Evolutionary conservation across 1,140 invertebrate species (phyloP).

Genomic region (Heterodera schachtii): DNA sequence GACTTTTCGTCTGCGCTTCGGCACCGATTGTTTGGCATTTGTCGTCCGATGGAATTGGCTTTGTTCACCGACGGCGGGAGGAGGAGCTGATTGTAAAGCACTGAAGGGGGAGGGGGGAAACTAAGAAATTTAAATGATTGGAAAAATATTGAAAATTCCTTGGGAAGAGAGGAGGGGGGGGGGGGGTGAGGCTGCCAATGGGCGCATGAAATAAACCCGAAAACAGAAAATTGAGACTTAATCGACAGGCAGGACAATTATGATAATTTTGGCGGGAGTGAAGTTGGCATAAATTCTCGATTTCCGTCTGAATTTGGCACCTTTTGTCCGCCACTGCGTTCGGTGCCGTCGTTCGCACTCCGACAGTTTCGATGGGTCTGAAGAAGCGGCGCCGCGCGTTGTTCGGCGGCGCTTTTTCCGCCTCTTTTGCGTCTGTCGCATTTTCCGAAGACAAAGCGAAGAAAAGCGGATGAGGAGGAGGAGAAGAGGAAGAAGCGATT

Average conservation of each 20-base stretch:
- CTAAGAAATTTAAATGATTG: no score
- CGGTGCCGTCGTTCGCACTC: background rate
- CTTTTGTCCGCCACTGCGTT: background rate
- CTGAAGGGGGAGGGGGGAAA: background rate
- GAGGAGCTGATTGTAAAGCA: background rate
- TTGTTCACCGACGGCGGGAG: background rate
- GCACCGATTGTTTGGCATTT: background rate
- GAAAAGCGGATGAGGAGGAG: background rate
- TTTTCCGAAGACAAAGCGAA: background rate
- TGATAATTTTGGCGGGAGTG: background rate
- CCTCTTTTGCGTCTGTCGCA: background rate
- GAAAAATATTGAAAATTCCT: no score
- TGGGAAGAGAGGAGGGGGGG: no score
- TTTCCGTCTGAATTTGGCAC: background rate
- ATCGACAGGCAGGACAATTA: background rate
- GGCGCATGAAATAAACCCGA: no score
- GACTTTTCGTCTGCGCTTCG: slow-evolving; percentile 21
- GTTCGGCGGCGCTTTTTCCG: background rate
- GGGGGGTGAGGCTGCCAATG: no score
- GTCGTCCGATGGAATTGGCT: slow-evolving; percentile 9
- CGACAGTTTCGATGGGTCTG: no score
- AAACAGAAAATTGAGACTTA: no score
- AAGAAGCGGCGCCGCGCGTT: background rate
- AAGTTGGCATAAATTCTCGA: no score
- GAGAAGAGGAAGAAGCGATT: background rate